These are phyloP conservation scores for Arnoldichthys spilopterus DNA, from an alignment of 2,797 vertebrate genomes.

Conservation along the genomic window DNA sequence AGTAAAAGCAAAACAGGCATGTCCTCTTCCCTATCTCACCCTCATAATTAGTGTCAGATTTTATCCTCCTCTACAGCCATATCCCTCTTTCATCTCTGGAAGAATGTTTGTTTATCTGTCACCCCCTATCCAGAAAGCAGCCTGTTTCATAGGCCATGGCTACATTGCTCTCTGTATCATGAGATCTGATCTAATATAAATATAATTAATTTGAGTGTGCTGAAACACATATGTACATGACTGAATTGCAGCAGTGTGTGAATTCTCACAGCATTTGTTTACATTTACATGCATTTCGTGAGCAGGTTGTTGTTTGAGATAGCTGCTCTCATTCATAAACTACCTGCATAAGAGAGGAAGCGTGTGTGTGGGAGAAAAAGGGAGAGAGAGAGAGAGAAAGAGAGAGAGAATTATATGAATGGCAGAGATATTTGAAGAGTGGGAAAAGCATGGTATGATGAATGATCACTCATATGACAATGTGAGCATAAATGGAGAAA, in stretches of 20 bases:
- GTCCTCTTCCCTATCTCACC: constrained; percentile 59
- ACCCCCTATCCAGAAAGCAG: not conserved
- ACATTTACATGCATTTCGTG: not conserved
- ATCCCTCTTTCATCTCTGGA: constrained; percentile 66
- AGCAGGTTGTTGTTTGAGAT: constrained; percentile 8
- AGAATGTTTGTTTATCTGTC: constrained; percentile 71
- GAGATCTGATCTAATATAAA: not conserved
- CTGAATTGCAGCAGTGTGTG: constrained; percentile 23
- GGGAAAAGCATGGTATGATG: constrained; percentile 31
- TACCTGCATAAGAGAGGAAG: constrained; percentile 1
- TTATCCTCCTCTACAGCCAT: constrained; percentile 55
- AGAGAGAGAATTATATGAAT: constrained; percentile 27
- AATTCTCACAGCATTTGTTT: not conserved
- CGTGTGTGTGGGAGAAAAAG: not conserved
- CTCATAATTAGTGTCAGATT: constrained; percentile 68
- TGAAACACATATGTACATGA: constrained; percentile 26
- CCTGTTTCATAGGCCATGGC: not conserved
- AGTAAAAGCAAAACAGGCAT: constrained; percentile 26
- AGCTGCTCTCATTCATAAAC: constrained; percentile 25
- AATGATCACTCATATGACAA: constrained; percentile 35
- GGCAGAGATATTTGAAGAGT: constrained; percentile 32
- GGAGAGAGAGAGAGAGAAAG: not conserved
- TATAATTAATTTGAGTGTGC: not conserved
- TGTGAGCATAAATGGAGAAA: too few relatives aligned
- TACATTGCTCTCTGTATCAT: not conserved